Evolutionary conservation across 2,113 vertebrate species (phyloP), one percentile per base, ranked within the genome.

Genomic region (Pangasianodon hypophthalmus): DNA sequence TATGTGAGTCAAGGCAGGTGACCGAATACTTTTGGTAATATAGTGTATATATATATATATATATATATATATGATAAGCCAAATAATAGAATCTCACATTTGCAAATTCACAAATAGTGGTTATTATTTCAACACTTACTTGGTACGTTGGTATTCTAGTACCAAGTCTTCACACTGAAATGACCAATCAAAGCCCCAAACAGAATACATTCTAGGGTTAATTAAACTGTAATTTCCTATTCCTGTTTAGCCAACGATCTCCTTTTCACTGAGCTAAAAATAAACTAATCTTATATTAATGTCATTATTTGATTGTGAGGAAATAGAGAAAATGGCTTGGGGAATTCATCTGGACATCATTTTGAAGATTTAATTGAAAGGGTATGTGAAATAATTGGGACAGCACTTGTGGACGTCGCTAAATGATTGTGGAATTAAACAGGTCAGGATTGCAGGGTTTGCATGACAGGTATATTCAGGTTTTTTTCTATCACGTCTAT

Each of bases 341-440:
- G 46, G 77, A 52, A 80, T 52, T 80, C 2, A n/a, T 80, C 32
- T 80, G 75, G 44, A 48, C 21, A 46, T 80, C 75, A 79, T 79
- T 26, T 48, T 79, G 44, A 79, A 79, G 24, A 46, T 79, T 26
- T 48, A 52, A 80, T 80, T 50, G 26, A 80, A 50, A 80, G 77
- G 26, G 77, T 50, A 52, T 50, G 77, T 52, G 26, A 80, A 80
- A 52, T 80, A 80, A 80, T 80, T 80, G 77, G 48, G 77, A 50
- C 77, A 50, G 77, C 5, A n/a, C 44, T 80, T 24, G 44, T 46
- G 44, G 73, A 46, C 8, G 24, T 26, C 21, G 1, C 73, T 77
- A 48, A 48, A 77, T 26, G 19, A 69, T 69, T 32, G 67, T 32
- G 67, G 67, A 77, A 77, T 77, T 77, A 77, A 48, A 77, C 11